A percentile compares a stretch with the other conserved stretches of the same genome.
Conservation (phyloP, 2,797 vertebrate genomes). For the Champsocephalus esox region DNA sequence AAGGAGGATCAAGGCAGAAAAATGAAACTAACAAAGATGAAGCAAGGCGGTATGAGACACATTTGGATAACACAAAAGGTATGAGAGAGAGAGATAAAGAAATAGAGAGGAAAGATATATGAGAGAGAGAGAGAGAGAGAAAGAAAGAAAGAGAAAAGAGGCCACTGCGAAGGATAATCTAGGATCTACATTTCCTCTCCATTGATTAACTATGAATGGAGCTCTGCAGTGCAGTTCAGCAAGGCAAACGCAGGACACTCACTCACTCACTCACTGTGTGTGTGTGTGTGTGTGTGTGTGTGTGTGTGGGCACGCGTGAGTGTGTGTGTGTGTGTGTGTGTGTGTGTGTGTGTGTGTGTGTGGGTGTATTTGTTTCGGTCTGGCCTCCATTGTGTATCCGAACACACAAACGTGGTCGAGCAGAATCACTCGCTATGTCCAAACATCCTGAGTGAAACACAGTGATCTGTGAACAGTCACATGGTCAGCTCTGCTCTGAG, state of each 20-base stretch:
- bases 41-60: slow-evolving; percentile 25
- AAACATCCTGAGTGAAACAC: slow-evolving; percentile 49
- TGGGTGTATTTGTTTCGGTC: background rate
- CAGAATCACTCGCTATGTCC: slow-evolving; percentile 27
- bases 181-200: slow-evolving; percentile 51
- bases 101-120: no score
- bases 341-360: background rate
- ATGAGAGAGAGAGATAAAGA: slow-evolving; percentile 1
- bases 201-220: slow-evolving; percentile 65
- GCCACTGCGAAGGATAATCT: slow-evolving; percentile 36
- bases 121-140: slow-evolving; percentile 16
- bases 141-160: slow-evolving; percentile 22
- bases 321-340: background rate
- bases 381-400: slow-evolving; percentile 7
- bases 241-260: slow-evolving; percentile 24
- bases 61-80: slow-evolving; percentile 21
- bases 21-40: slow-evolving; percentile 53
- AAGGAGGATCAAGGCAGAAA: slow-evolving; percentile 36
- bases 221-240: slow-evolving; percentile 25
- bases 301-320: no score
- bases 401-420: slow-evolving; percentile 24
- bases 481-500: slow-evolving; percentile 26
- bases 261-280: background rate
- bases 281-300: background rate
- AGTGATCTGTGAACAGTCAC: slow-evolving; percentile 38